A percentile compares a stretch with the other conserved stretches of the same genome.
Conservation (phyloP, 1,140 invertebrate species). For the Pseudobourletiella spinata region DNA sequence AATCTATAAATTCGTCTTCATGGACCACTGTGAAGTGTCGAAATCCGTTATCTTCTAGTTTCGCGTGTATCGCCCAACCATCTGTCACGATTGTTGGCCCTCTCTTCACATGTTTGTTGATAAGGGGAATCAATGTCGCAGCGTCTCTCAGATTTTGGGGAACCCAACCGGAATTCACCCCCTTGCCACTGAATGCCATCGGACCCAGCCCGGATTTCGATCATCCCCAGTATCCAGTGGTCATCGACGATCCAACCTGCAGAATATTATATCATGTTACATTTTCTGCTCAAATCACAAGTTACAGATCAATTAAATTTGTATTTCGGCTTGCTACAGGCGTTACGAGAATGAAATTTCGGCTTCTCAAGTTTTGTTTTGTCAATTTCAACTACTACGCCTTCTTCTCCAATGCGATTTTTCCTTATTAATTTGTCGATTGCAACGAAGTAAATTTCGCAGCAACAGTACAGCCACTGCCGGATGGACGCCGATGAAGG, state of each 20-base stretch:
- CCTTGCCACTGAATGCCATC: neutral
- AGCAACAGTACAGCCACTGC: neutral
- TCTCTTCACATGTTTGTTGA: constrained; percentile 32
- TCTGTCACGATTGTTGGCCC: constrained; percentile 37
- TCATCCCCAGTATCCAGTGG: constrained; percentile 42
- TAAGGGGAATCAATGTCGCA: constrained; percentile 29
- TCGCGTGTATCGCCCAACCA: constrained; percentile 36
- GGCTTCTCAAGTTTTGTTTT: constrained; percentile 36
- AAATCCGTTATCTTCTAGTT: neutral
- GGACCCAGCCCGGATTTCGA: constrained; percentile 13
- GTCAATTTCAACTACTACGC: constrained; percentile 36
- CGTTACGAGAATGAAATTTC: constrained; percentile 28
- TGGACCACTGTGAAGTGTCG: no score
- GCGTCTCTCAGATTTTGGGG: constrained; percentile 23
- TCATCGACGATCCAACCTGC: constrained; percentile 35
- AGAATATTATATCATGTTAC: no score
- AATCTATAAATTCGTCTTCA: neutral
- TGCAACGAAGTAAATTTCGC: neutral
- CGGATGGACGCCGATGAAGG: neutral
- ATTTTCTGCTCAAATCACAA: no score
- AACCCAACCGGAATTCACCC: constrained; percentile 10
- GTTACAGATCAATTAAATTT: neutral
- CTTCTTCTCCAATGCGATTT: neutral
- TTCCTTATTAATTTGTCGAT: neutral
- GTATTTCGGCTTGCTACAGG: no score